phyloP scores from a whole-genome alignment of 35 echinoderm and acorn worm species.

The Acanthaster planci region DNA sequence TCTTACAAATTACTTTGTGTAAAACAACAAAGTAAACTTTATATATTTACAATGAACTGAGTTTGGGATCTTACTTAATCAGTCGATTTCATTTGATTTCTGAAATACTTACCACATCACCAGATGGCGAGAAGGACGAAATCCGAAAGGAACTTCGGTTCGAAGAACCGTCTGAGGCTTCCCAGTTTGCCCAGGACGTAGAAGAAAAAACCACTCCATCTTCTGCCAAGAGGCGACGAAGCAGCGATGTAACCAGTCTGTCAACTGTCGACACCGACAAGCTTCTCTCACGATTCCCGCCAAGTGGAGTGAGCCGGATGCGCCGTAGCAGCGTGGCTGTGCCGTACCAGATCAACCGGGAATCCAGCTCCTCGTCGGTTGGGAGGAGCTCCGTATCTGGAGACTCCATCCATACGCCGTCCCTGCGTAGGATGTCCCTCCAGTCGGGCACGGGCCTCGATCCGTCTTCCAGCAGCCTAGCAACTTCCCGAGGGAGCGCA shows the following conservation, averaged over 20 bases:
- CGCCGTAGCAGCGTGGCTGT: constrained; percentile 22
- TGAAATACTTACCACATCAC: background rate
- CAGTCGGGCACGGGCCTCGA: constrained; percentile 1
- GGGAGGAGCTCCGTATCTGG: constrained; percentile 31
- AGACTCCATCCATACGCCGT: constrained; percentile 40
- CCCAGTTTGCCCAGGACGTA: background rate
- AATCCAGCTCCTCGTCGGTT: constrained; percentile 46
- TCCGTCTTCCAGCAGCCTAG: constrained; percentile 8
- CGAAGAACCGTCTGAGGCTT: background rate
- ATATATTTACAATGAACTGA: no score
- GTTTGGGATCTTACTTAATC: no score
- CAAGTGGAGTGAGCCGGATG: background rate
- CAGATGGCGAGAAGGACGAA: background rate
- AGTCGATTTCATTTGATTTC: no score
- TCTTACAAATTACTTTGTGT: no score
- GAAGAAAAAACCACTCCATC: background rate
- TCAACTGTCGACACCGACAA: background rate
- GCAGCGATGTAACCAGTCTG: background rate
- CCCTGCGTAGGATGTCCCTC: constrained; percentile 55
- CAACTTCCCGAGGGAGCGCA: constrained; percentile 28
- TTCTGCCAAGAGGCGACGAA: background rate
- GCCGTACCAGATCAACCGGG: constrained; percentile 37
- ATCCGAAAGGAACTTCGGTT: background rate
- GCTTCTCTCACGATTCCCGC: background rate
- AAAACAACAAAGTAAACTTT: no score